These are phyloP conservation scores for Isurus oxyrinchus DNA, from an alignment of 2,113 vertebrate genomes.

Conservation along the genomic window DNA sequence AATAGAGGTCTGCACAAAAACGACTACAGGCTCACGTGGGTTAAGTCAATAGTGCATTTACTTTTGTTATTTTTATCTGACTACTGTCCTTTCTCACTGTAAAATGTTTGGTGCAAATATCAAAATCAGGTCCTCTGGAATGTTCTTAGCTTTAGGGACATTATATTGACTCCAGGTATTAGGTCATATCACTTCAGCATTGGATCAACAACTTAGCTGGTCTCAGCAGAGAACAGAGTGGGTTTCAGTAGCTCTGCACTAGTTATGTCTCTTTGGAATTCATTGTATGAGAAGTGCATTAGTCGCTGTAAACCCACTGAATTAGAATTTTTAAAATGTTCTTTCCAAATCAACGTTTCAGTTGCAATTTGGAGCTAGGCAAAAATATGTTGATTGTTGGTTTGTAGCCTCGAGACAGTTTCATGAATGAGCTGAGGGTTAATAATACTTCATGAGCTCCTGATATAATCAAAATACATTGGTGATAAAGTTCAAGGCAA, in stretches of 20 bases:
- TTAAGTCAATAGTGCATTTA: neutral
- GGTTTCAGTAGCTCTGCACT: neutral
- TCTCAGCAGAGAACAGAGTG: neutral
- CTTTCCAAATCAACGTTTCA: neutral
- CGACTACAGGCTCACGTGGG: neutral
- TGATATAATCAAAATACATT: neutral
- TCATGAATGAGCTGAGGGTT: neutral
- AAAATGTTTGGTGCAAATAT: neutral
- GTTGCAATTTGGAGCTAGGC: neutral
- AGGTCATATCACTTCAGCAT: neutral
- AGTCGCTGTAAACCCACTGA: neutral
- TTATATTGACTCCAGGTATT: neutral
- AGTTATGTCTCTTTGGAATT: neutral
- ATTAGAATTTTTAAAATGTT: neutral
- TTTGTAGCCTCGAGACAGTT: neutral
- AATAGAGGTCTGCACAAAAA: neutral
- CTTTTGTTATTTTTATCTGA: neutral
- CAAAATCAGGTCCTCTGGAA: neutral
- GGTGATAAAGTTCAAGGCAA: neutral
- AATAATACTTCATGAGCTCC: neutral
- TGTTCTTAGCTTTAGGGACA: neutral
- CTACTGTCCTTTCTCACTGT: neutral
- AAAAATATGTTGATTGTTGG: neutral
- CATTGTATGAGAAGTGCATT: neutral
- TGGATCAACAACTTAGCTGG: neutral